Evolutionary conservation across 2,888 invertebrate genomes (phyloP), one percentile per base, ranked within the genome.

Genomic region (Diarsia rubi): DNA sequence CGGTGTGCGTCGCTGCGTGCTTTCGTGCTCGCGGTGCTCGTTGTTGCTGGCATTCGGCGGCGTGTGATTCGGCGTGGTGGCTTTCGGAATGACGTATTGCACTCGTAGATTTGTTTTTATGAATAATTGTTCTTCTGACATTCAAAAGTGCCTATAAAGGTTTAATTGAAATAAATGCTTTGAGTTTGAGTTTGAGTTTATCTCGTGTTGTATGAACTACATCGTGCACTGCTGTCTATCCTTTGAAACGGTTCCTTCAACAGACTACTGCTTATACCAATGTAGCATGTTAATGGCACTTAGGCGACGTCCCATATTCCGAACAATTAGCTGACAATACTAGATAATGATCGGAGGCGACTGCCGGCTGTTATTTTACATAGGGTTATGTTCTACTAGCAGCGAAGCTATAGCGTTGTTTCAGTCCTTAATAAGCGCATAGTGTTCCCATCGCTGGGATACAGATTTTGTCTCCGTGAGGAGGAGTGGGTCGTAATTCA

Each of bases 271-370:
- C 66, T 68, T 47, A 78, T 31, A 47, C 68, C 21, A 8, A n/a
- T 52, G 63, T 72, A 66, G 81, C 75, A 67, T 68, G 71, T 45
- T 47, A 69, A 52, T 77, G 63, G n/a, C 62, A 71, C 69, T 73
- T 67, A 54, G 31, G 24, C 45, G 69, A 19, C 62, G 82, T 77
- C 54, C 75, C 52, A 85, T 73, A 77, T 82, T 75, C 71, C 31
- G 59, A 31, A 27, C 73, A 82, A 85, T 87, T 85, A 86, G 69
- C 69, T 67, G 74, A 75, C 78, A 80, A 86, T 83, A 83, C 62
- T 27, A 76, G 86, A 76, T 85, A 85, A 83, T 86, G 71, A 86
- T 72, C n/a, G 47, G 65, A 27, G 60, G 42, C 9, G 47, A 69
- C 82, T 60, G 44, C 37, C 65, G 60, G 24, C 63, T 42, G 68